These are phyloP conservation scores for Carcinoscorpius rotundicauda DNA, from an alignment of 1,140 invertebrate genomes.

Conservation along the genomic window DNA sequence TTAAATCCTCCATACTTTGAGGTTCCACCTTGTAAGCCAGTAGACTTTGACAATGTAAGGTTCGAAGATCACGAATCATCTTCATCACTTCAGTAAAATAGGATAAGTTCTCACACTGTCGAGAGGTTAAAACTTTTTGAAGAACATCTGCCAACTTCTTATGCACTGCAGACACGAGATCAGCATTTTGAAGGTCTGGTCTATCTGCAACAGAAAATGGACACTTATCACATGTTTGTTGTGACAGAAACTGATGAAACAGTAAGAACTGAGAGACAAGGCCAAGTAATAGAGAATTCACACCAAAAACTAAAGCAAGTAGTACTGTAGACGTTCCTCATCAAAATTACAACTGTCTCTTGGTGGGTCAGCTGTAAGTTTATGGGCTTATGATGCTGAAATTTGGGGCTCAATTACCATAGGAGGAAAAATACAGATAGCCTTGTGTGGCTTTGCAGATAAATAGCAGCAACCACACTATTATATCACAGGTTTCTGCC, in stretches of 20 bases:
- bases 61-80: conserved; percentile 84
- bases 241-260: too few species aligned
- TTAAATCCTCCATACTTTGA: background rate
- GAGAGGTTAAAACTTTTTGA: conserved; percentile 53
- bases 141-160: conserved; percentile 67
- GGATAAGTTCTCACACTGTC: conserved; percentile 48
- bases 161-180: conserved; percentile 84
- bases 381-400: background rate
- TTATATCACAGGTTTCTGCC: background rate
- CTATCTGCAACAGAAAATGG: conserved; percentile 44
- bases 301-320: too few species aligned
- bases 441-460: too few species aligned
- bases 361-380: too few species aligned
- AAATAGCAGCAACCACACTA: background rate
- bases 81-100: conserved; percentile 75
- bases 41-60: conserved; percentile 85
- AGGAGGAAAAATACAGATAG: background rate
- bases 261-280: too few species aligned
- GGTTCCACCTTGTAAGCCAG: conserved; percentile 77
- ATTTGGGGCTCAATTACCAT: too few species aligned
- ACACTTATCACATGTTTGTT: background rate
- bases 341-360: too few species aligned
- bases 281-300: too few species aligned
- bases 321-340: too few species aligned
- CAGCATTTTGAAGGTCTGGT: conserved; percentile 75